Evolutionary conservation across 2,113 vertebrate genomes (phyloP), one percentile per base, ranked within the genome.

Genomic region (Percopsis transmontana): DNA sequence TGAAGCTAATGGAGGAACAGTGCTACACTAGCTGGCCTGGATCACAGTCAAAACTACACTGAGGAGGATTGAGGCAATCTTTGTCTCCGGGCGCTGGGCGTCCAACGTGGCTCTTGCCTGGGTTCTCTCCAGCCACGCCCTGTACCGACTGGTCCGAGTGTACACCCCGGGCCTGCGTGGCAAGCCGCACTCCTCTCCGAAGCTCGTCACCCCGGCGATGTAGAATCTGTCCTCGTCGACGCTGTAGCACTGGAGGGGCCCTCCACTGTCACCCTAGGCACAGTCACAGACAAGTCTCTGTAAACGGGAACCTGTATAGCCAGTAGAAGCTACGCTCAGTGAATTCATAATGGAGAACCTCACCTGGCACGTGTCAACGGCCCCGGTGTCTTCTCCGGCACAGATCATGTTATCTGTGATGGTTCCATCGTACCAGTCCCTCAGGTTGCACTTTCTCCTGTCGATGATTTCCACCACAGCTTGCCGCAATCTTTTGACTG

Each of bases 171-270:
- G 92, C 52, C 70, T 91, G 53, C 62, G 81, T 9, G 88, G 81
- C 1, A 78, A 74, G 55, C 88, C 94, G 21, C 92, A 94, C 41
- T 85, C 76, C 0, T 78, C 39, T 7, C 93, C 92, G 64, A 92
- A 92, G 80, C 92, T 94, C 0, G 92, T 94, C 68, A 94, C 47
- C 14, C 92, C 92, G 0, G 92, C 76, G 19, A 90, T 18, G 69
- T 91, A 92, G 62, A 90, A 94, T 52, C 74, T 57, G 8, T 85
- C 72, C 0, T 76, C 57, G 3, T 20, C 38, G 38, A 77, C 79
- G 15, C 89, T 90, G 79, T 81, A 90, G 79, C 93, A 95, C 82
- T 93, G 88, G 59, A 95, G 86, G 15, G 93, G 93, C 8, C 93
- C 93, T 0, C 93, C 93, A 1, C 92, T 93, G 84, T 94, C 93